Conservation (phyloP, 2,888 invertebrate species). For the Megastigmus dorsalis region DNA sequence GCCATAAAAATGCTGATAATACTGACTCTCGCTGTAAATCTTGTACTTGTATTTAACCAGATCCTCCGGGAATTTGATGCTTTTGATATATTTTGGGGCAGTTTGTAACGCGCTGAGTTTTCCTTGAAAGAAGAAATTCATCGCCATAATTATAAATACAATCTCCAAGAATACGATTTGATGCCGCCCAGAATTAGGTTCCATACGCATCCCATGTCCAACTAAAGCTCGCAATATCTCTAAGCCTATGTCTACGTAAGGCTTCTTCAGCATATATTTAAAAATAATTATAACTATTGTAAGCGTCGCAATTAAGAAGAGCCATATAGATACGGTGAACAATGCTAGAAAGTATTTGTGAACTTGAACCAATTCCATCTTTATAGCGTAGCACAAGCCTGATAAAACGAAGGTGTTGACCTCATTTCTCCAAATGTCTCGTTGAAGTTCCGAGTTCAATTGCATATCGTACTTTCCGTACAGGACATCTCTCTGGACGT, state of each 20-base stretch:
- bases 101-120: conserved; percentile 17
- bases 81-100: background rate
- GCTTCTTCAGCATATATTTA: background rate
- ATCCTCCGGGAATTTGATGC: background rate
- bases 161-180: background rate
- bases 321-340: background rate
- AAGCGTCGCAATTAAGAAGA: background rate
- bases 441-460: conserved; percentile 1
- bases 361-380: background rate
- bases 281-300: background rate
- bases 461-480: conserved; percentile 15
- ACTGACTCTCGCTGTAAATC: conserved; percentile 16
- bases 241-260: background rate
- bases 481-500: background rate
- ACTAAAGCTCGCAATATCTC: background rate
- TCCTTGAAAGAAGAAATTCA: conserved; percentile 14
- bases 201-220: background rate
- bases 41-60: background rate
- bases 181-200: background rate
- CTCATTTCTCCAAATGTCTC: conserved; percentile 11
- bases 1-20: background rate
- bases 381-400: conserved; percentile 5
- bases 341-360: background rate
- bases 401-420: background rate
- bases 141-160: background rate